Evolutionary conservation across 2,797 vertebrate genomes (phyloP), one percentile per base, ranked within the genome.

Genomic region (Sebastolobus altivelis): DNA sequence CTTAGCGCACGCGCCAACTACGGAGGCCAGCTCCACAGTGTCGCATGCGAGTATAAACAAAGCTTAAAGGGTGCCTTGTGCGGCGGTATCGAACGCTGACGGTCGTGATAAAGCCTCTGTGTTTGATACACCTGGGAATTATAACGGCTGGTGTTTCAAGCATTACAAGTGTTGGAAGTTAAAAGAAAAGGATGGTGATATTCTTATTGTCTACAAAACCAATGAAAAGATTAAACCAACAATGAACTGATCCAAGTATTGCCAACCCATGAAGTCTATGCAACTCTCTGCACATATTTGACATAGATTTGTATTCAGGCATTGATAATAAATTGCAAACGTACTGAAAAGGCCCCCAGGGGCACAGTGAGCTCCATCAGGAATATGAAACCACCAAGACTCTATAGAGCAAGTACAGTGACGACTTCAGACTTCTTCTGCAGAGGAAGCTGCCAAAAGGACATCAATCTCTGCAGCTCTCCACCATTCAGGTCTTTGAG

Each of bases 371-470:
- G n/a, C 63, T 46, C 49, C 58, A 38, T 66, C 70, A 37, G 60
- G 46, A 81, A 75, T 6, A 49, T 73, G 43, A 62, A 81, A 66
- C 54, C 65, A 65, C 4, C 8, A 35, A 46, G 13, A 71, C 20
- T 38, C 27, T 27, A 2, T 9, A 60, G 20, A 72, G 9, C 37
- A 2, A 25, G 18, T 12, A 22, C 31, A 46, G 35, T 3, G 43
- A 27, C 1, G 38, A 46, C 11, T 60, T 66, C 31, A 59, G 20
- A 56, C 46, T 33, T 40, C 5, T 33, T 25, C 18, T 49, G 46
- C n/a, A 31, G 60, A 12, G 59, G 38, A n/a, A 40, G 5, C 55
- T 60, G 14, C 20, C 56, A 55, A 35, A 75, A 27, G 5, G n/a
- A 56, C 22, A 49, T 62, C 40, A 14, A 66, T 60, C 40, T 63